Percentiles rank a stretch among this genome's conserved stretches.
Evolutionary conservation across 2,113 vertebrate species (phyloP).

Genomic region (Vulpes lagopus): DNA sequence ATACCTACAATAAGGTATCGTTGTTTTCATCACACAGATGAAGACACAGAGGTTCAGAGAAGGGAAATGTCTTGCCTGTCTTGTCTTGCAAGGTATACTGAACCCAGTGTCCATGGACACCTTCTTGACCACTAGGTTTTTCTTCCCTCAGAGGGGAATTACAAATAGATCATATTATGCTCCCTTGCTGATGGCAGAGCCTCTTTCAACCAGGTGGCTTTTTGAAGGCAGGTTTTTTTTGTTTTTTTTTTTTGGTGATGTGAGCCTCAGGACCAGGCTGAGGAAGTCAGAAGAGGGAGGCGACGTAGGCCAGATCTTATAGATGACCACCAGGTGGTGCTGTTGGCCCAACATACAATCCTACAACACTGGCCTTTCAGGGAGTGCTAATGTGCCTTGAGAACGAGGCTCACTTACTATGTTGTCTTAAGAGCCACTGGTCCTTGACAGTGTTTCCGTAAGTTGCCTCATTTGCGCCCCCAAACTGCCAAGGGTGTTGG

Average conservation of each 20-base stretch:
- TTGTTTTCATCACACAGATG: background rate
- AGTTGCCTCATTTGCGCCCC: background rate
- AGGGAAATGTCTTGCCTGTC: background rate
- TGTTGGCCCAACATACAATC: conserved; percentile 72
- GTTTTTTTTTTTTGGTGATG: background rate
- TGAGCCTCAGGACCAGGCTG: background rate
- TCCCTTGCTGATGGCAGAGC: background rate
- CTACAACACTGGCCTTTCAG: accelerated
- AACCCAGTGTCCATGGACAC: background rate
- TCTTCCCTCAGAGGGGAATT: background rate
- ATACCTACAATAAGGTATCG: background rate
- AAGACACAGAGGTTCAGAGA: background rate
- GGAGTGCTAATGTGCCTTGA: background rate
- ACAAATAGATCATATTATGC: background rate
- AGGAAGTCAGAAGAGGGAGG: background rate
- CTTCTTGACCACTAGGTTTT: background rate
- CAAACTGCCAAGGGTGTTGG: background rate
- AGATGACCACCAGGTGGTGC: conserved; percentile 81
- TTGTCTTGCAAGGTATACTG: background rate
- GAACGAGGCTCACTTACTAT: background rate
- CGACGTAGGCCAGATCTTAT: background rate
- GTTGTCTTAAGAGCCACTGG: background rate
- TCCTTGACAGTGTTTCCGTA: background rate
- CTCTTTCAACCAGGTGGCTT: background rate
- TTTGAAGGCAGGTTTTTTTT: background rate